A percentile compares a stretch with the other conserved stretches of the same genome.
These are phyloP conservation scores for Diachasma alloeum DNA, from an alignment of 1,140 invertebrate species.

Conservation along the genomic window DNA sequence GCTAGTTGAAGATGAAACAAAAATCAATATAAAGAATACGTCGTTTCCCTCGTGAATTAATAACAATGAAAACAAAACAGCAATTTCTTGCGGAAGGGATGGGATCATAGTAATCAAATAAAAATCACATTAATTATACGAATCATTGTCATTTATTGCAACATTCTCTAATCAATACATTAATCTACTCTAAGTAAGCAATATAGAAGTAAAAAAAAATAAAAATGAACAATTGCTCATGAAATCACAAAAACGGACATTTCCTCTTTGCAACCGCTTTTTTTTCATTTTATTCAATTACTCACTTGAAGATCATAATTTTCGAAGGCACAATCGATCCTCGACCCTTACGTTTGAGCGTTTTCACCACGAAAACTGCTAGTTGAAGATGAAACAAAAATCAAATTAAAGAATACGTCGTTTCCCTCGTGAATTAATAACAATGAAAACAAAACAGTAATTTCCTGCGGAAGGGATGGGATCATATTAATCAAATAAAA, in stretches of 20 bases:
- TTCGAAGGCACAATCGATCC: slow-evolving; percentile 63
- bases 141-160: slow-evolving; percentile 62
- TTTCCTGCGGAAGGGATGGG: too few species aligned
- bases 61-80: too few species aligned
- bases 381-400: slow-evolving; percentile 1
- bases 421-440: background rate
- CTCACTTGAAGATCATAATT: slow-evolving; percentile 44
- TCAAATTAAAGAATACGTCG: background rate
- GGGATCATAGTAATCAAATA: too few species aligned
- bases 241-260: slow-evolving; percentile 61
- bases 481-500: too few species aligned
- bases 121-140: slow-evolving; percentile 24
- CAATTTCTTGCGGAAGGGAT: too few species aligned
- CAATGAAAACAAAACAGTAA: too few species aligned
- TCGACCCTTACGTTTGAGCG: slow-evolving; percentile 62
- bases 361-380: slow-evolving; percentile 56
- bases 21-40: background rate
- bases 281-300: background rate
- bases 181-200: slow-evolving; percentile 61
- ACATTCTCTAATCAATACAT: slow-evolving; percentile 62
- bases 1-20: slow-evolving; percentile 12
- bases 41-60: background rate
- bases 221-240: slow-evolving; percentile 58
- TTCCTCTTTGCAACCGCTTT: slow-evolving; percentile 40
- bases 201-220: slow-evolving; percentile 49